Percentiles rank a stretch among this genome's conserved stretches.
phyloP scores from a whole-genome alignment of 2,797 vertebrate genomes.

The Rhincodon typus region DNA sequence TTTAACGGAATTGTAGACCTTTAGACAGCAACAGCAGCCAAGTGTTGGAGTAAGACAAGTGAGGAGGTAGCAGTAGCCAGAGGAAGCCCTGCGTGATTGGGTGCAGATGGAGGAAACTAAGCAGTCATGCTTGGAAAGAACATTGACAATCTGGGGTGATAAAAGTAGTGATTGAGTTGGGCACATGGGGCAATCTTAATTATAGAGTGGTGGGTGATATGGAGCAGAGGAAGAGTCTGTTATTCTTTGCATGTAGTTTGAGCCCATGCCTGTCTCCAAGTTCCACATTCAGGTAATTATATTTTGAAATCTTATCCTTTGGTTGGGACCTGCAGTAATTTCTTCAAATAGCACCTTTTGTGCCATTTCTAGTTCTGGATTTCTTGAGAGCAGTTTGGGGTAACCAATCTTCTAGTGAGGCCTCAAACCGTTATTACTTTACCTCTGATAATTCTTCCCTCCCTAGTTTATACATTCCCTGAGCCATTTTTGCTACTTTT shows the following conservation, averaged over 20 bases:
- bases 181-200: no score
- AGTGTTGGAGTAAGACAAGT: neutral
- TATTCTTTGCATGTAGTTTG: no score
- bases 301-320: neutral
- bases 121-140: no score
- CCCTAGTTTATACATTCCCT: neutral
- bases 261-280: neutral
- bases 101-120: no score
- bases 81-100: no score
- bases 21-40: no score
- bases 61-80: neutral
- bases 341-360: neutral
- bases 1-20: neutral
- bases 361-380: neutral
- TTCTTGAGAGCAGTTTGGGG: neutral
- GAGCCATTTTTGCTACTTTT: neutral
- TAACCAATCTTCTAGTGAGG: neutral
- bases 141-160: no score
- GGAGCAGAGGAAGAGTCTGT: no score
- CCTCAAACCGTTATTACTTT: neutral
- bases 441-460: no score
- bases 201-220: no score
- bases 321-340: neutral
- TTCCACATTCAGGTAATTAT: neutral
- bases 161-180: no score